Evolutionary conservation across 2,797 vertebrate species (phyloP).

Genomic region (Adrianichthys oophorus): DNA sequence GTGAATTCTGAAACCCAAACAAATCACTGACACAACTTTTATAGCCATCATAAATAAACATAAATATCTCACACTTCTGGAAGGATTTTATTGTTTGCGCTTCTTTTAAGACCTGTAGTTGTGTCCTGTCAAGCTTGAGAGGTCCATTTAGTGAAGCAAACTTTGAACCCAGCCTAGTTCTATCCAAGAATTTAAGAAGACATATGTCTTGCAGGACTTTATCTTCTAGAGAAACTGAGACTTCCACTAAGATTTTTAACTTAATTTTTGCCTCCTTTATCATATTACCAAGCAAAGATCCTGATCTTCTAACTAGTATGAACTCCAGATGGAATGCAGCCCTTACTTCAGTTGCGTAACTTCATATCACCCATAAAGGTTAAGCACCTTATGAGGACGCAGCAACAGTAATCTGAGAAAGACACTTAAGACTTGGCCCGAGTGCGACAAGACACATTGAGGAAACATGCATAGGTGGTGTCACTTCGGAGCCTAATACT

Average conservation of each 20-base stretch:
- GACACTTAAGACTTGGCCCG: slow-evolving; percentile 49
- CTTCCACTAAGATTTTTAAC: slow-evolving; percentile 6
- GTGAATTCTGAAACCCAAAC: slow-evolving; percentile 27
- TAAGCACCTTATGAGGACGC: slow-evolving; percentile 56
- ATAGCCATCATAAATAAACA: not conserved
- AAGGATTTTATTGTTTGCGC: slow-evolving; percentile 30
- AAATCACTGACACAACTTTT: slow-evolving; percentile 15
- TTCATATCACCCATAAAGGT: slow-evolving; percentile 71
- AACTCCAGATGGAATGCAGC: slow-evolving; percentile 48
- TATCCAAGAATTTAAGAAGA: slow-evolving; percentile 15
- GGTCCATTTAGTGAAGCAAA: slow-evolving; percentile 40
- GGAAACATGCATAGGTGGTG: slow-evolving; percentile 37
- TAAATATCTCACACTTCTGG: slow-evolving; percentile 18
- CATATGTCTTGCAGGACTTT: slow-evolving; percentile 9
- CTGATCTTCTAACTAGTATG: slow-evolving; percentile 26
- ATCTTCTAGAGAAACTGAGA: slow-evolving; percentile 3
- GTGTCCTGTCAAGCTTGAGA: slow-evolving; percentile 15
- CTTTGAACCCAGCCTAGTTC: slow-evolving; percentile 37
- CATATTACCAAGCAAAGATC: slow-evolving; percentile 27
- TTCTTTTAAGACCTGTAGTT: slow-evolving; percentile 31
- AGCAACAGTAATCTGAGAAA: slow-evolving; percentile 75
- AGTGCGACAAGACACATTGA: slow-evolving; percentile 38
- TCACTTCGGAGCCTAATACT: not conserved
- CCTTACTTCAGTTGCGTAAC: slow-evolving; percentile 58
- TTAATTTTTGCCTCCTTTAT: slow-evolving; percentile 16